These are phyloP conservation scores for Ancistrus triradiatus DNA, from an alignment of 2,113 vertebrate genomes.

Conservation along the genomic window DNA sequence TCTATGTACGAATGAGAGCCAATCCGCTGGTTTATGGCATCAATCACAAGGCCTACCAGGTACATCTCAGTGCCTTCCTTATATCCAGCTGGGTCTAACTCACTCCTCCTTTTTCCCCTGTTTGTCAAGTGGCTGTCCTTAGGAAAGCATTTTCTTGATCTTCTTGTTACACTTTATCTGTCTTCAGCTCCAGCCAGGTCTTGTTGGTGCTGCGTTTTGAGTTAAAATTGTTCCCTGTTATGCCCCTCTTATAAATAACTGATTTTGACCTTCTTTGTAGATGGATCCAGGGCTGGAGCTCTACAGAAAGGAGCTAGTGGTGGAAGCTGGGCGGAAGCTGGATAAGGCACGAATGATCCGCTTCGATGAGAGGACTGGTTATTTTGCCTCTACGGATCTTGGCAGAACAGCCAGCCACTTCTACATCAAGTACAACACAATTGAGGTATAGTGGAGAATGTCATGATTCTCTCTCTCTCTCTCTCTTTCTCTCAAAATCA, in stretches of 20 bases:
- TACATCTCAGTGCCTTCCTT: conserved; percentile 44
- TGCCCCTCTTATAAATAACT: neutral
- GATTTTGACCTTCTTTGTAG: conserved; percentile 57
- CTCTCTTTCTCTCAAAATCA: too few relatives aligned
- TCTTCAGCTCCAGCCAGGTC: neutral
- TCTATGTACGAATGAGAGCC: conserved; percentile 97
- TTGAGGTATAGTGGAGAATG: conserved; percentile 76
- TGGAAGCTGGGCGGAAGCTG: conserved; percentile 86
- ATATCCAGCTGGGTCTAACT: neutral
- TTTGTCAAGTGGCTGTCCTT: neutral
- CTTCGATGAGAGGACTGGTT: conserved; percentile 93
- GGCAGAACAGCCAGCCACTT: conserved; percentile 95
- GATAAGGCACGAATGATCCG: conserved; percentile 97
- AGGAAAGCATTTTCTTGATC: neutral
- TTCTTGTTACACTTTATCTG: neutral
- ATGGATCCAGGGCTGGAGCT: conserved; percentile 87
- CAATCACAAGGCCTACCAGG: conserved; percentile 93
- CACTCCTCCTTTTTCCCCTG: neutral
- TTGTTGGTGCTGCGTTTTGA: neutral
- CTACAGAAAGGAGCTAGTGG: conserved; percentile 85
- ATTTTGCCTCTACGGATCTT: conserved; percentile 92
- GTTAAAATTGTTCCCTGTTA: neutral
- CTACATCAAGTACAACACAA: conserved; percentile 97
- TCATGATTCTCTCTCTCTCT: too few relatives aligned
- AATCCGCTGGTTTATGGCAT: conserved; percentile 96